Conservation (phyloP, 2,797 vertebrate species). For the Naso thynnoides region DNA sequence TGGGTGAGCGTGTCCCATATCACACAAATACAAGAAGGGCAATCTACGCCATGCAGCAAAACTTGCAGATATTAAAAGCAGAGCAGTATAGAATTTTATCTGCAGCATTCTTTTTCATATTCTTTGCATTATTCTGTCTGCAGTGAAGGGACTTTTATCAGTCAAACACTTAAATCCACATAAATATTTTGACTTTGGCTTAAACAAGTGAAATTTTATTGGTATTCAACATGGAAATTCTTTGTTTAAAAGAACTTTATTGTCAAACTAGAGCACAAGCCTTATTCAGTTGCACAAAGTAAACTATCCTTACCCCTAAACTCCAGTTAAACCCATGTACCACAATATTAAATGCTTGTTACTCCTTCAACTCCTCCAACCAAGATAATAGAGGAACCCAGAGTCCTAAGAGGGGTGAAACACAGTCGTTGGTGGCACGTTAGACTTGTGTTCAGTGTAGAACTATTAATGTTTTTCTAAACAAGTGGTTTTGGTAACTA, state of each 20-base stretch:
- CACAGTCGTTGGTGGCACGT: too few relatives aligned
- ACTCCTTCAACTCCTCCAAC: too few relatives aligned
- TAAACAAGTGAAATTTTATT: not conserved
- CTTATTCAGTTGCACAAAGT: not conserved
- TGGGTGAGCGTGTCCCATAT: slow-evolving; percentile 12
- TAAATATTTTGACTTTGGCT: not conserved
- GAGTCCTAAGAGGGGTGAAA: too few relatives aligned
- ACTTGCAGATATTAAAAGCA: slow-evolving; percentile 8
- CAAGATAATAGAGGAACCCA: too few relatives aligned
- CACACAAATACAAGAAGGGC: not conserved
- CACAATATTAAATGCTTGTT: too few relatives aligned
- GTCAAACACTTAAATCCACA: not conserved
- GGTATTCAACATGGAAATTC: not conserved
- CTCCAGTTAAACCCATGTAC: too few relatives aligned
- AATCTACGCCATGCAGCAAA: not conserved
- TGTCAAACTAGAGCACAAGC: too few relatives aligned
- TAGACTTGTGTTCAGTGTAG: too few relatives aligned
- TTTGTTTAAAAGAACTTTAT: not conserved
- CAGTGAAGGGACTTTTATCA: not conserved
- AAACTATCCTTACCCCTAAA: too few relatives aligned
- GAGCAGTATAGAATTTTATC: not conserved
- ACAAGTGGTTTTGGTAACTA: too few relatives aligned
- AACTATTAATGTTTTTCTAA: too few relatives aligned
- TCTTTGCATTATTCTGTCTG: not conserved
- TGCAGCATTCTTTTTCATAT: not conserved